Evolutionary conservation across 2,888 invertebrate species (phyloP), one percentile per base, ranked within the genome.

Genomic region (Clitarchus hookeri): DNA sequence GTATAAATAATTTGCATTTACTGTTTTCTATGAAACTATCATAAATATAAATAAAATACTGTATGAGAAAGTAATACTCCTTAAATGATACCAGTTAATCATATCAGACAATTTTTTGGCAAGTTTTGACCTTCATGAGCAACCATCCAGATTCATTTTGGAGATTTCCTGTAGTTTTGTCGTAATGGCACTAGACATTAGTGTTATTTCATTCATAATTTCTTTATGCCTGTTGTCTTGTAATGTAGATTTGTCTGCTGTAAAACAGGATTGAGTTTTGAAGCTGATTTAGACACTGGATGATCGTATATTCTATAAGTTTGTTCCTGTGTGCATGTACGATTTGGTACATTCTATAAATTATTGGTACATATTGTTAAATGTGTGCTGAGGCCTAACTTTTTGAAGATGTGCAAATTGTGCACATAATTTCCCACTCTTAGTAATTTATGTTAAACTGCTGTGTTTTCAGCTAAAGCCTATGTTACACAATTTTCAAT

Each of bases 21-120:
- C 65, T 65, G 65, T 65, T 65, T 65, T 65, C 11, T 65, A 65
- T 65, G 16, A 65, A 65, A 65, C 48, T 65, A 23, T 65, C 65
- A 23, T 65, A 65, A 65, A 48, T 48, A 48, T 36, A 36, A 36
- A n/a, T 65, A 65, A 23, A 65, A 8, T 65, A 65, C 65, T n/a
- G 8, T 65, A 65, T 65, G 65, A 65, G 65, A 65, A 65, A 1
- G 8, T 65, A 65, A 65, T 65, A 23, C 65, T 65, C 65, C n/a
- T 65, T 65, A 65, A 23, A 65, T 65, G 65, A 23, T 65, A 65
- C 65, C 65, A 65, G 65, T n/a, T 65, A 65, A 65, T 65, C 65
- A 65, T 65, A 65, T 65, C 65, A 65, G n/a, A 19, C 65, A n/a
- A 65, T 65, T 65, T n/a, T 65, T 65, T 65, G 65, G 16, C 65